These are phyloP conservation scores for Nemapogon koenigi DNA, from an alignment of 2,888 invertebrate species.

Conservation along the genomic window DNA sequence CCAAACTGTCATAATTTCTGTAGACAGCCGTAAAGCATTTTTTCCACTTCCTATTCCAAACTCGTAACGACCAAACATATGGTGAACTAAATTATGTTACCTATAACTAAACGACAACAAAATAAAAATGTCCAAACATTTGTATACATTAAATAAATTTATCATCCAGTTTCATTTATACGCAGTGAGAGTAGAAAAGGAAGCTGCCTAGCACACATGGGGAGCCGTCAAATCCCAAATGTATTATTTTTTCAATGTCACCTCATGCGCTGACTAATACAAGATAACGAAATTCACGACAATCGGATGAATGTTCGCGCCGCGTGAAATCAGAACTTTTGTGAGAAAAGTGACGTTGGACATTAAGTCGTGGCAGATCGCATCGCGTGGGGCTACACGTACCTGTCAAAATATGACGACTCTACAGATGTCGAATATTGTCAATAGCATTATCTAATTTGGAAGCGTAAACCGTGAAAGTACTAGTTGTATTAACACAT, in stretches of 20 bases:
- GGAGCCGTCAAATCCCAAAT: constrained; percentile 59
- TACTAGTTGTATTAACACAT: constrained; percentile 59
- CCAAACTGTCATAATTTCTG: constrained; percentile 41
- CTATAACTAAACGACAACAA: constrained; percentile 59
- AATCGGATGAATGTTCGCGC: constrained; percentile 60
- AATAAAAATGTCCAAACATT: constrained; percentile 66
- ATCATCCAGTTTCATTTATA: constrained; percentile 57
- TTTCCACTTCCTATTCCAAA: constrained; percentile 55
- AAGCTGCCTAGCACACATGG: constrained; percentile 59
- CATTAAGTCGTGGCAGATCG: constrained; percentile 25
- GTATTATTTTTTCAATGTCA: constrained; percentile 62
- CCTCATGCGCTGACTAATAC: constrained; percentile 49
- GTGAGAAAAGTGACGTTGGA: constrained; percentile 38
- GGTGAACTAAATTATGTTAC: constrained; percentile 62
- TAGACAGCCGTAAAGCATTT: constrained; percentile 58
- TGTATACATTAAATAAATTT: constrained; percentile 65
- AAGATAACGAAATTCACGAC: constrained; percentile 59
- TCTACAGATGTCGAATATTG: constrained; percentile 57
- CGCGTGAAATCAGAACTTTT: constrained; percentile 61
- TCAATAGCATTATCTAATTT: constrained; percentile 58
- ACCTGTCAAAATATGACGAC: constrained; percentile 65
- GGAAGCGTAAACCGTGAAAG: constrained; percentile 54
- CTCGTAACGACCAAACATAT: constrained; percentile 54
- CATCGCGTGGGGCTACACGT: constrained; percentile 50
- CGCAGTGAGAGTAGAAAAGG: constrained; percentile 42